Evolutionary conservation across 2,888 invertebrate genomes (phyloP).

Genomic region (Drosophila atroscutellata): DNA sequence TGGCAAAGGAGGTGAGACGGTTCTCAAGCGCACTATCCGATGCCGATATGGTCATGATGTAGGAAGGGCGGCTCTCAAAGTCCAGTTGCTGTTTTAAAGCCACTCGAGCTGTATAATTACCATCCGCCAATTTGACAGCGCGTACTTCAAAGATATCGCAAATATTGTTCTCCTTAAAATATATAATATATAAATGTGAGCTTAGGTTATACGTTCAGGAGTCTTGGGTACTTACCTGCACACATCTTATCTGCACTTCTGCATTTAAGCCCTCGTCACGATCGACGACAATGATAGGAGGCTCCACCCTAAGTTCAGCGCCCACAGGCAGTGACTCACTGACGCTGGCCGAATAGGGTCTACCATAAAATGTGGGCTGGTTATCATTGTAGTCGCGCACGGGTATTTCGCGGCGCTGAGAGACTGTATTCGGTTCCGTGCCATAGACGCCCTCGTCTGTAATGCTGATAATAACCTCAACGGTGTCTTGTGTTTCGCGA

Average conservation of each 20-base stretch:
- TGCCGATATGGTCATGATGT: slow-evolving; percentile 89
- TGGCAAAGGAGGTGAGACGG: slow-evolving; percentile 89
- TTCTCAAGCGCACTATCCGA: slow-evolving; percentile 88
- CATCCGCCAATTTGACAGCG: slow-evolving; percentile 88
- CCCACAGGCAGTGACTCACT: slow-evolving; percentile 89
- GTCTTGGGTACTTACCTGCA: slow-evolving; percentile 85
- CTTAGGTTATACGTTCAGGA: background rate
- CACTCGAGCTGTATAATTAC: slow-evolving; percentile 90
- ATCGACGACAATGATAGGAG: slow-evolving; percentile 89
- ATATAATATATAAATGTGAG: background rate
- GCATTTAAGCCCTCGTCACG: slow-evolving; percentile 91
- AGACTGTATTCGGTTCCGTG: slow-evolving; percentile 92
- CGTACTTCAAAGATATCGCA: slow-evolving; percentile 89
- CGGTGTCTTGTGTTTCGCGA: slow-evolving; percentile 88
- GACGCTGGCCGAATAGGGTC: slow-evolving; percentile 90
- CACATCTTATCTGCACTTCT: slow-evolving; percentile 88
- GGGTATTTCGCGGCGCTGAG: slow-evolving; percentile 90
- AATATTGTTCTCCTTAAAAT: slow-evolving; percentile 87
- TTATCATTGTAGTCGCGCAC: slow-evolving; percentile 93
- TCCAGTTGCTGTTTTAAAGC: slow-evolving; percentile 89
- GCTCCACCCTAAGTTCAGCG: slow-evolving; percentile 86
- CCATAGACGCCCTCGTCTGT: slow-evolving; percentile 90
- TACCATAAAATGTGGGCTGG: slow-evolving; percentile 89
- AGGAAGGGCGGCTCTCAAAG: slow-evolving; percentile 91
- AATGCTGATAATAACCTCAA: slow-evolving; percentile 93